phyloP scores from a whole-genome alignment of 2,797 vertebrate genomes.

The Alauda arvensis region DNA sequence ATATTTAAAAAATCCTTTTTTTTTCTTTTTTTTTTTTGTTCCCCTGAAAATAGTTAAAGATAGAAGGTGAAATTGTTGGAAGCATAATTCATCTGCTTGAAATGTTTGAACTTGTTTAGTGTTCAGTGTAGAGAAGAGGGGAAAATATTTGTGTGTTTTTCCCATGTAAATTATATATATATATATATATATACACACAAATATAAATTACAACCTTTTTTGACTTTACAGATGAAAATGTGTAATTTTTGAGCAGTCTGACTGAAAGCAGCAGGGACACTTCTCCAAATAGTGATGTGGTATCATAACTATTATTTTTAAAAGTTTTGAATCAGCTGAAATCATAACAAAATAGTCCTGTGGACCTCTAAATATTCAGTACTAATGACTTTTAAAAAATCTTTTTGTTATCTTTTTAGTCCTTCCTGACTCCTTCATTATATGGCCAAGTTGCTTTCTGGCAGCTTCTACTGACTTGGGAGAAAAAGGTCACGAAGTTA shows the following conservation, averaged over 20 bases:
- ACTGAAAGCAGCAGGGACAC: background rate
- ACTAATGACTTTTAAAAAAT: background rate
- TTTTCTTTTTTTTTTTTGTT: background rate
- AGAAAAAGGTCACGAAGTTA: background rate
- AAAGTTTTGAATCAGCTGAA: background rate
- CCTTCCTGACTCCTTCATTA: background rate
- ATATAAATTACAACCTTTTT: background rate
- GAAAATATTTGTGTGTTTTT: background rate
- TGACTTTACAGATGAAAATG: background rate
- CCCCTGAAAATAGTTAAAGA: background rate
- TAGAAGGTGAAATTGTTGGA: background rate
- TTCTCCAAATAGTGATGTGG: background rate
- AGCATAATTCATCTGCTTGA: background rate
- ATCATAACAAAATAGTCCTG: background rate
- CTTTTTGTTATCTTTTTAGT: background rate
- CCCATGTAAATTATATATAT: too few relatives aligned
- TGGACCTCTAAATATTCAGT: background rate
- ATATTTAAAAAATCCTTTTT: background rate
- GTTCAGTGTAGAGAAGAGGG: fast-evolving
- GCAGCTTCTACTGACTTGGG: background rate
- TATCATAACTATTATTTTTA: background rate
- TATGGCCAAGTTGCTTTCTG: background rate
- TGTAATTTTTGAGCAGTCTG: background rate
- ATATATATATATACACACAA: too few relatives aligned
- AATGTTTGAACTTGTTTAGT: background rate